Base-by-base conservation (phyloP, 2,113 vertebrate genomes). In the Sapayoa aenigma region DNA sequence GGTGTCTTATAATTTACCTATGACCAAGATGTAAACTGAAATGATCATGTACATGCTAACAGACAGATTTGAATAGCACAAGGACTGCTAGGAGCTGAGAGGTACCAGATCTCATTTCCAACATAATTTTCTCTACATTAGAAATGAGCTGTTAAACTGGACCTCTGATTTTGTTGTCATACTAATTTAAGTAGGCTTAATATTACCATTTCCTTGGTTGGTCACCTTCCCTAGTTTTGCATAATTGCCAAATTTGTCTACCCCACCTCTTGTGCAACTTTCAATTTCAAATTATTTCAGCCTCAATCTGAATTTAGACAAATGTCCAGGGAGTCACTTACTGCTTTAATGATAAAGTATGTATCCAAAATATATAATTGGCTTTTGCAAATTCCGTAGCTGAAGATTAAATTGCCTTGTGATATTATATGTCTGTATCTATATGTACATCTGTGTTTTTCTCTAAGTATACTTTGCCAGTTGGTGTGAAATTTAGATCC, bases 61-160 rank as follows among this genome's bases (percentile, higher is more conserved):
- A 74, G 60, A 47, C 52, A 67, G 33, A 71, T 62, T 15, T 75
- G 47, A 89, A 47, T 47, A 76, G 77, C 21, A 35, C 11, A 39
- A 3, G 3, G 60, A 28, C 56, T 92, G 25, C 46, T 55, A 63
- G 46, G 42, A 69, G 30, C 55, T 67, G 35, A 90, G 42, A 30
- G 6, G 50, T 63, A 68, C 31, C 63, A 46, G 53, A n/a, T 76
- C 56, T 94, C 71, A 85, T 95, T 87, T 93, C 53, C 50, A 53
- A 72, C 41, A 75, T 69, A 92, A 66, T 95, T 91, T 91, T 89
- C 42, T 89, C 71, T 73, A 68, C 56, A 39, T 22, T 85, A 87
- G 74, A 95, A 95, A 91, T 59, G 58, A 95, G 69, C 20, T 87
- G 49, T 91, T 84, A 95, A 78, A 95, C 56, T 79, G 23, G 58